phyloP scores from a whole-genome alignment of 2,888 invertebrate genomes.

The Diarsia mendica region DNA sequence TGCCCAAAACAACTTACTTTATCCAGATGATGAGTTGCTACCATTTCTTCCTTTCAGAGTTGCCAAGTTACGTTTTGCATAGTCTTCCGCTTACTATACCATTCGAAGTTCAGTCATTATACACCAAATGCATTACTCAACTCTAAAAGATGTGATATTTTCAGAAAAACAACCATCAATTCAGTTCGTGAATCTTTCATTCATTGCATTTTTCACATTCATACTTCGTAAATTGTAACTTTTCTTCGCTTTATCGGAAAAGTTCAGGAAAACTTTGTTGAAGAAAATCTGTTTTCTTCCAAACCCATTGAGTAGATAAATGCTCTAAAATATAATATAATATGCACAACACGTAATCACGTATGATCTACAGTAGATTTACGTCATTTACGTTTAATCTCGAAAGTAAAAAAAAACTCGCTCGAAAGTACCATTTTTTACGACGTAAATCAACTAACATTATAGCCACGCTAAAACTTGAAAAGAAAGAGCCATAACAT shows the following conservation, averaged over 20 bases:
- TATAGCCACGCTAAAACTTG: constrained; percentile 40
- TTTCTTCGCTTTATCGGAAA: constrained; percentile 35
- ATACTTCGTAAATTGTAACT: constrained; percentile 42
- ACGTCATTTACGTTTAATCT: constrained; percentile 24
- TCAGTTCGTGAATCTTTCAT: constrained; percentile 37
- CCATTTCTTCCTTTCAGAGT: not conserved
- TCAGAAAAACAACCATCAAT: constrained; percentile 38
- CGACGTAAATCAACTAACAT: constrained; percentile 49
- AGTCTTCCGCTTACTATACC: not conserved
- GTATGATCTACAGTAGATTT: constrained; percentile 16
- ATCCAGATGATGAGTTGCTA: not conserved
- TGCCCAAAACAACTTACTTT: not conserved
- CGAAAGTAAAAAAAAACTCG: constrained; percentile 32
- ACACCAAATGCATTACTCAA: constrained; percentile 22
- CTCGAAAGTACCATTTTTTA: constrained; percentile 25
- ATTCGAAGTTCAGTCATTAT: constrained; percentile 27
- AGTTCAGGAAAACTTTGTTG: constrained; percentile 29
- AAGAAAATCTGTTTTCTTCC: constrained; percentile 18
- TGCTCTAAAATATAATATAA: constrained; percentile 4
- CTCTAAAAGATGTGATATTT: constrained; percentile 23
- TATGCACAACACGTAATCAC: constrained; percentile 13
- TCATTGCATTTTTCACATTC: constrained; percentile 47
- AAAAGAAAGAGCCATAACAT: constrained; percentile 62
- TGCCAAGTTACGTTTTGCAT: not conserved
- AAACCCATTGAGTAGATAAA: not conserved